These are phyloP conservation scores for Prunella fulvescens DNA, from an alignment of 2,113 vertebrate species.

Conservation along the genomic window DNA sequence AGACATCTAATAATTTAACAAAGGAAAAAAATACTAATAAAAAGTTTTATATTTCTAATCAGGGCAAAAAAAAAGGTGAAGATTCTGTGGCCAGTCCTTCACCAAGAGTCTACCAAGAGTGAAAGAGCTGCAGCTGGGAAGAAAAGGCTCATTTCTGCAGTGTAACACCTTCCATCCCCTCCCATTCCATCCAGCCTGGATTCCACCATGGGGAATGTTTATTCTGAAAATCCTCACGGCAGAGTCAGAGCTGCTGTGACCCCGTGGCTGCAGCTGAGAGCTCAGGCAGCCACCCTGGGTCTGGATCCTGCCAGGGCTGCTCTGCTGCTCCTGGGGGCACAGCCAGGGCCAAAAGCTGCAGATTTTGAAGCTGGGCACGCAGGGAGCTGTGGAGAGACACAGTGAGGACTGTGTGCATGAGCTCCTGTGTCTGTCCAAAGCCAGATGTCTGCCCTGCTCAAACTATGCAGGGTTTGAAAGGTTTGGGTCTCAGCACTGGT, in stretches of 20 bases:
- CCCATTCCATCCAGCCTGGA: background rate
- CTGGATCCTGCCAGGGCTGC: background rate
- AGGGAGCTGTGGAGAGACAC: background rate
- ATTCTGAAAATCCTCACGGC: background rate
- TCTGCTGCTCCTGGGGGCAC: background rate
- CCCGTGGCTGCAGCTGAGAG: background rate
- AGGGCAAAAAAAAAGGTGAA: background rate
- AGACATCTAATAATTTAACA: background rate
- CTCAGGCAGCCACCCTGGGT: background rate
- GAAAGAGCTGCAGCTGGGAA: background rate
- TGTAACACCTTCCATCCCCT: background rate
- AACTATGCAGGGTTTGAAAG: background rate
- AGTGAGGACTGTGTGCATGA: background rate
- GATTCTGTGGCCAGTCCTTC: background rate
- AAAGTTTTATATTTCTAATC: background rate
- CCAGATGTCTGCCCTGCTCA: fast-evolving
- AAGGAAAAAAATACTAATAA: background rate
- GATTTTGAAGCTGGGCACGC: background rate
- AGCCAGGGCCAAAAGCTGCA: background rate
- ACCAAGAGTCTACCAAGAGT: background rate
- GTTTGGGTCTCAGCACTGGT: background rate
- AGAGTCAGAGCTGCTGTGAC: background rate
- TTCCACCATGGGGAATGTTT: background rate
- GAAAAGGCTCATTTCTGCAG: background rate
- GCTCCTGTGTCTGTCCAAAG: background rate